Evolutionary conservation across 1,140 invertebrate genomes (phyloP), one percentile per base, ranked within the genome.

Genomic region (Pachyrhynchus sulphureomaculatus): DNA sequence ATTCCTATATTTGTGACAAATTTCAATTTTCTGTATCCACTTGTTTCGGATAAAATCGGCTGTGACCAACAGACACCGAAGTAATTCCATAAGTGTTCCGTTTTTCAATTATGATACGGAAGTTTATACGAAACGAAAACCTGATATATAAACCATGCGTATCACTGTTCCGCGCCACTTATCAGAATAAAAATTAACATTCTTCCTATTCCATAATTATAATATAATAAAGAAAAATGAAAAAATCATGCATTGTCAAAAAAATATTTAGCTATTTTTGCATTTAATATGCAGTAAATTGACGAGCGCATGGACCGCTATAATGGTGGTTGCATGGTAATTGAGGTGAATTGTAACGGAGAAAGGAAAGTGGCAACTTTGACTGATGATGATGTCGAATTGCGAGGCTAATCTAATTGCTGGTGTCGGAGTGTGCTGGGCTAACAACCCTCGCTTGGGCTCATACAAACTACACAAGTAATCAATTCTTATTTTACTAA

Each of bases 351-450:
- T 68, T 68, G 64, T 60, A 59, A 57, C 59, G 61, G 61, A 61
- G 62, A 52, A 64, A 49, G 55, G 56, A 67, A 68, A 68, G 54
- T 68, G 64, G 57, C 56, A 64, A 42, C 51, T 68, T 57, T 66
- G 67, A 66, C 60, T 61, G 67, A 68, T 68, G 64, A 68, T 68
- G 64, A 68, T 68, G 64, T 66, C 56, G 64, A 68, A 68, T 68
- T 66, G 64, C 60, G 34, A 57, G 55, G 61, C 64, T 66, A 68
- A 68, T 68, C 64, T 68, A 68, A 68, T 68, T 68, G 67, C 48
- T 59, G 64, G 64, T 68, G 67, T 66, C 53, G 60, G 64, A 63
- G 64, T 60, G 64, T 62, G 59, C 54, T 62, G 49, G 24, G 41
- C 56, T 45, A 34, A 52, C 53, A 58, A 60, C 63, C 62, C 66